Conservation (phyloP, 1,140 invertebrate genomes). For the Drosophila lacteicornis region DNA sequence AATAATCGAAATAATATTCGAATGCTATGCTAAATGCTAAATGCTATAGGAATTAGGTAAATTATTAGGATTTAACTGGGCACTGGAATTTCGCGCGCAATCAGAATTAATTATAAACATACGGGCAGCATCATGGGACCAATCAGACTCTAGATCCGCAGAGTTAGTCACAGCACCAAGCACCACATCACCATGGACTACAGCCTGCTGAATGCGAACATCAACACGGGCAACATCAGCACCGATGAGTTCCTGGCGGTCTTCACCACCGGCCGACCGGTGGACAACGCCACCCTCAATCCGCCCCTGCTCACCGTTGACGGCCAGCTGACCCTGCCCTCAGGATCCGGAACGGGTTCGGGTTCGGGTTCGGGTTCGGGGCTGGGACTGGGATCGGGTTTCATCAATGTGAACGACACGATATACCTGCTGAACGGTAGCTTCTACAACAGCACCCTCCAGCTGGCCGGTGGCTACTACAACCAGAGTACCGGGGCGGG, state of each 20-base stretch:
- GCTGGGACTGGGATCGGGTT: conserved; percentile 29
- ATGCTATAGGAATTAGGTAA: conserved; percentile 71
- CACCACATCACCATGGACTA: conserved; percentile 62
- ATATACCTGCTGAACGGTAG: conserved; percentile 72
- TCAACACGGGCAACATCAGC: conserved; percentile 83
- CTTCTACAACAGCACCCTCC: conserved; percentile 69
- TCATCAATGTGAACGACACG: conserved; percentile 71
- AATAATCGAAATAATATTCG: conserved; percentile 65
- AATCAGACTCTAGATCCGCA: conserved; percentile 63
- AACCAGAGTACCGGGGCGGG: conserved; percentile 50
- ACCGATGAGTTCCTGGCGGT: conserved; percentile 81
- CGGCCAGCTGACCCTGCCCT: conserved; percentile 68
- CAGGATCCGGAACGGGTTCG: conserved; percentile 24
- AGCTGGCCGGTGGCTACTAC: conserved; percentile 65
- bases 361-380: conserved; percentile 21
- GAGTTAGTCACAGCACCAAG: conserved; percentile 28
- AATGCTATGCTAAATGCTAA: conserved; percentile 20
- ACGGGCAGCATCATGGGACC: conserved; percentile 74
- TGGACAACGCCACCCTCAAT: conserved; percentile 62
- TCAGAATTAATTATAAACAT: conserved; percentile 71
- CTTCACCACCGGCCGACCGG: conserved; percentile 52
- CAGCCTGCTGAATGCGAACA: conserved; percentile 62
- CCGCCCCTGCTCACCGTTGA: conserved; percentile 78
- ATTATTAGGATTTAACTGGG: conserved; percentile 64
- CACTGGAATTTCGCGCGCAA: conserved; percentile 52